Evolutionary conservation across 2,888 invertebrate genomes (phyloP), one percentile per base, ranked within the genome.

Genomic region (Cheilosia vulpina): DNA sequence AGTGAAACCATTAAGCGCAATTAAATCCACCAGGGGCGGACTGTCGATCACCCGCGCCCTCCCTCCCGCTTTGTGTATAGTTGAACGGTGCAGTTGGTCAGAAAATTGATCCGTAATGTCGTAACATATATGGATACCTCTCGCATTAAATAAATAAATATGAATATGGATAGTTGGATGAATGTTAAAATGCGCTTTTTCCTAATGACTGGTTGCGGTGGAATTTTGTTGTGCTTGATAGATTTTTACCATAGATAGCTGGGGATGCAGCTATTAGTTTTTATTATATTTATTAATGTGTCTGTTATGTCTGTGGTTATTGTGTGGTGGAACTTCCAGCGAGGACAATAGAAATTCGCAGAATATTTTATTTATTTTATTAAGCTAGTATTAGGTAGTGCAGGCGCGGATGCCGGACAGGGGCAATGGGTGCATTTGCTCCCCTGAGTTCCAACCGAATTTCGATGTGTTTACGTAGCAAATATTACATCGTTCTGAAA

Each of bases 1-100:
- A 85, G 85, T 81, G 81, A 77, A 81, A 66, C 85, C 85, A 85
- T 85, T 85, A 85, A 72, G 81, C 68, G 81, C 81, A 85, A 81
- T 81, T 85, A 85, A 72, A 85, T 62, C 57, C 27, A 68, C 45
- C 52, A 41, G 55, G 41, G 60, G 78, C 62, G 34, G 19, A 24
- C 24, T 13, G n/a, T 24, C 43, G 6, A 7, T 52, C 38, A 17
- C 19, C 63, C 45, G 53, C 43, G 21, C 38, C 41, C 43, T 63
- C 47, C 47, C 53, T 1, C 60, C n/a, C 3, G 57, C 31, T 31
- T 27, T 60, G 45, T 45, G 52, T 58, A 63, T 69, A 76, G 47
- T 52, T 50, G 50, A 79, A 79, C 69, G 79, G 76, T 81, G 85
- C 72, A 85, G 76, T 81, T 85, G 81, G 73, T 85, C 85, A 85